These are phyloP conservation scores for Catotricha subobsoleta DNA, from an alignment of 2,888 invertebrate genomes.

Conservation along the genomic window DNA sequence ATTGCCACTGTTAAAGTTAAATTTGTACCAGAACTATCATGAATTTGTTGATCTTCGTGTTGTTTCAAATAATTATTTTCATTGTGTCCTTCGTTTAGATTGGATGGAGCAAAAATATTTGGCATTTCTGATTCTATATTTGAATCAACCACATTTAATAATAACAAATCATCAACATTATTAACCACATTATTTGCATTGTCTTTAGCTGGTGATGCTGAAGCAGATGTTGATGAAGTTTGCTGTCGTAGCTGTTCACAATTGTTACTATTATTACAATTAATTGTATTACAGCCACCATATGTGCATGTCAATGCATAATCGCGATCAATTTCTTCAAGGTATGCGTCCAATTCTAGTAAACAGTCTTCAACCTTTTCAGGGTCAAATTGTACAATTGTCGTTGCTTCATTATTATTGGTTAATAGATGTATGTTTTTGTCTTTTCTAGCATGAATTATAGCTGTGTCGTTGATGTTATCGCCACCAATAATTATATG, in stretches of 20 bases:
- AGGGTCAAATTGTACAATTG: too few species aligned
- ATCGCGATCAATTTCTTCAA: slow-evolving; percentile 28
- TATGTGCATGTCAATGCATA: neutral
- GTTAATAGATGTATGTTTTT: neutral
- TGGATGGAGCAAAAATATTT: neutral
- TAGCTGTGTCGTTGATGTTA: too few species aligned
- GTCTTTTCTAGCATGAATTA: neutral
- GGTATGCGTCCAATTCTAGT: slow-evolving; percentile 34
- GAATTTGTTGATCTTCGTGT: too few species aligned
- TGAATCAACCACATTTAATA: too few species aligned
- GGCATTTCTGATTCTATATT: too few species aligned
- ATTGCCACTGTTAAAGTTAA: too few species aligned
- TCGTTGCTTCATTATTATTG: slow-evolving; percentile 2
- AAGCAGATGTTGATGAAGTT: neutral
- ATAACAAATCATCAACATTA: too few species aligned
- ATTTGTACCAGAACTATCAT: too few species aligned
- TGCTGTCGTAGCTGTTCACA: slow-evolving; percentile 8
- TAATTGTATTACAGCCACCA: slow-evolving; percentile 14
- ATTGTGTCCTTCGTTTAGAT: too few species aligned
- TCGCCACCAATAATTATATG: too few species aligned
- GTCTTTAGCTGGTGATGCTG: neutral
- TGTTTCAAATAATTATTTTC: too few species aligned
- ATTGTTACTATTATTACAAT: neutral
- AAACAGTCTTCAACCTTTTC: slow-evolving; percentile 32
- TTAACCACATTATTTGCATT: neutral